These are phyloP conservation scores for Elephantulus edwardii DNA, from an alignment of 2,113 vertebrate genomes.

Conservation along the genomic window DNA sequence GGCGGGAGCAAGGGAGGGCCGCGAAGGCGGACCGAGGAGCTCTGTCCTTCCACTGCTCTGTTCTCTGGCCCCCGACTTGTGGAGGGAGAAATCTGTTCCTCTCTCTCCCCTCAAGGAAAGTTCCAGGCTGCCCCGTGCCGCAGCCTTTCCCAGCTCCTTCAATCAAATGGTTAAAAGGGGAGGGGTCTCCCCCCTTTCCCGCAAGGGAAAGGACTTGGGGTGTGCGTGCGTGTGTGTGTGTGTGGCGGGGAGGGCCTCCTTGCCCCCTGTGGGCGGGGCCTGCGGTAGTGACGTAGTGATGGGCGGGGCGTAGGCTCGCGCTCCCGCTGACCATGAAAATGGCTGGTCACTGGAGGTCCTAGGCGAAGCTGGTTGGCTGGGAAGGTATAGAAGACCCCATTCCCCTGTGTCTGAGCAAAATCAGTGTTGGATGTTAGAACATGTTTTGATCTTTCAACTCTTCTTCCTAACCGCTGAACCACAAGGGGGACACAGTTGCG, in stretches of 20 bases:
- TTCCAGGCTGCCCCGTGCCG: not conserved
- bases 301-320: slow-evolving; percentile 23
- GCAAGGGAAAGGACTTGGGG: not conserved
- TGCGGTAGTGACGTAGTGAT: slow-evolving; percentile 1
- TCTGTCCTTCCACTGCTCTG: not conserved
- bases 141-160: not conserved
- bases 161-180: not conserved
- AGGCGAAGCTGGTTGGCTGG: not conserved
- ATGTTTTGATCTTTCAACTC: not conserved
- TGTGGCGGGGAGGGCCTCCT: slow-evolving; percentile 36
- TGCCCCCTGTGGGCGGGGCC: not conserved
- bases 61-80: not conserved
- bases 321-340: not conserved
- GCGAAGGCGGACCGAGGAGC: not conserved
- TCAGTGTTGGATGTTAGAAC: not conserved
- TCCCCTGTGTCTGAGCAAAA: not conserved
- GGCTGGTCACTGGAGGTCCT: not conserved
- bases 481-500: not conserved
- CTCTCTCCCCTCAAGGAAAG: slow-evolving; percentile 46
- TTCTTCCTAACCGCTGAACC: not conserved
- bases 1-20: slow-evolving; percentile 10
- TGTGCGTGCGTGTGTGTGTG: not conserved
- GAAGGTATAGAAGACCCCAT: not conserved
- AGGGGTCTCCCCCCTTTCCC: slow-evolving; percentile 52
- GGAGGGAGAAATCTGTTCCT: not conserved